A percentile compares a stretch with the other conserved stretches of the same genome.
phyloP scores from a whole-genome alignment of 2,797 vertebrate genomes.

The Leucoraja ocellata region DNA sequence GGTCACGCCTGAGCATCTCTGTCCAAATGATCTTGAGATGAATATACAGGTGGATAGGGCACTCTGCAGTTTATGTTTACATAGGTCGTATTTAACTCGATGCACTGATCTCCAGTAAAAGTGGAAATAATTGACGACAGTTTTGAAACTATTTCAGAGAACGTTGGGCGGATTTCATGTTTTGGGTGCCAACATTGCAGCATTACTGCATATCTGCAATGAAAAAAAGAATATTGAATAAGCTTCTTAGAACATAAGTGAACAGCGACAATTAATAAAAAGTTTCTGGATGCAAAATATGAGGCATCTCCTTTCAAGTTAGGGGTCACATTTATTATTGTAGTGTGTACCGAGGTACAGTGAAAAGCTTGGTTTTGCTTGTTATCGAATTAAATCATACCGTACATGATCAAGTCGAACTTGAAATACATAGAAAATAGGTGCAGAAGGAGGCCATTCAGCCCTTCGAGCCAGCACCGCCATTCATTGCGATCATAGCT shows the following conservation, averaged over 20 bases:
- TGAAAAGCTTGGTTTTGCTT: no score
- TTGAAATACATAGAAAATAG: no score
- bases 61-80: conserved; percentile 88
- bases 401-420: no score
- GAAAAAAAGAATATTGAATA: conserved; percentile 42
- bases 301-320: neutral
- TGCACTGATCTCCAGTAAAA: conserved; percentile 92
- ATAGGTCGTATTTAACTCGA: conserved; percentile 92
- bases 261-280: neutral
- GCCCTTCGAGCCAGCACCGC: no score
- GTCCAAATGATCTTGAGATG: conserved; percentile 64
- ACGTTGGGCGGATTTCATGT: conserved; percentile 81
- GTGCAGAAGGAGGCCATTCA: no score
- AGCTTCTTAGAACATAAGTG: neutral
- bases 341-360: no score
- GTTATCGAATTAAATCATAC: no score
- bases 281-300: neutral
- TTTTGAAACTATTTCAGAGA: conserved; percentile 84
- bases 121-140: conserved; percentile 87
- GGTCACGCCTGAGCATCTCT: neutral
- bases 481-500: no score
- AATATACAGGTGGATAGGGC: conserved; percentile 82
- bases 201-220: conserved; percentile 87
- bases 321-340: no score
- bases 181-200: conserved; percentile 95